Evolutionary conservation across 2,113 vertebrate genomes (phyloP), one percentile per base, ranked within the genome.

Genomic region (Oryzias javanicus): DNA sequence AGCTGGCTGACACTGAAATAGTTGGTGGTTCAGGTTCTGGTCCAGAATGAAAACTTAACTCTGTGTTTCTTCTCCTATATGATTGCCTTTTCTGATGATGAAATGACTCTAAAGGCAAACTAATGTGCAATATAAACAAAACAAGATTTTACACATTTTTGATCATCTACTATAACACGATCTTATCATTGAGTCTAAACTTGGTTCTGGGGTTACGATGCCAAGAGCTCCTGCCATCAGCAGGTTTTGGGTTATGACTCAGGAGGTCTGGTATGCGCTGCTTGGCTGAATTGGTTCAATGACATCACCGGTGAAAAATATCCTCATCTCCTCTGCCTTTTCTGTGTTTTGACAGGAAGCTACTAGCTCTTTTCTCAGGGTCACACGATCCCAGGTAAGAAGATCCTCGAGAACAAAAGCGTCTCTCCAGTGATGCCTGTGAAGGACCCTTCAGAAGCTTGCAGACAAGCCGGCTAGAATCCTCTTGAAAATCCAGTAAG

Each of bases 401-500:
- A 54, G 51, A 72, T 69, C 67, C 51, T 70, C 3, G 49, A 42
- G 58, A 52, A 46, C 64, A 75, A 80, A 84, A 81, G 55, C 51
- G 79, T 83, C 60, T 69, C 50, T 54, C 52, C 76, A 24, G 27
- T 63, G 73, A 74, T 64, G 76, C 42, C 73, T n/a, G 46, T 67
- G 67, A 79, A 80, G 79, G 76, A 64, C 65, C 74, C 76, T 84
- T 89, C 72, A 89, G 77, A 65, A 61, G 46, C 53, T 59, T 75
- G 77, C 75, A 75, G 78, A 82, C 78, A 84, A 77, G 79, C 78
- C 79, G 81, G 83, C 89, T 89, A 76, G 72, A 72, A 72, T 18
- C 45, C 81, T 81, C 65, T 87, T 65, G 78, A 84, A 87, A 85
- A 77, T 72, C 84, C 81, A 70, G 76, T 80, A 83, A 79, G 81